These are phyloP conservation scores for Nowickia ferox DNA, from an alignment of 2,888 invertebrate species.

Conservation along the genomic window DNA sequence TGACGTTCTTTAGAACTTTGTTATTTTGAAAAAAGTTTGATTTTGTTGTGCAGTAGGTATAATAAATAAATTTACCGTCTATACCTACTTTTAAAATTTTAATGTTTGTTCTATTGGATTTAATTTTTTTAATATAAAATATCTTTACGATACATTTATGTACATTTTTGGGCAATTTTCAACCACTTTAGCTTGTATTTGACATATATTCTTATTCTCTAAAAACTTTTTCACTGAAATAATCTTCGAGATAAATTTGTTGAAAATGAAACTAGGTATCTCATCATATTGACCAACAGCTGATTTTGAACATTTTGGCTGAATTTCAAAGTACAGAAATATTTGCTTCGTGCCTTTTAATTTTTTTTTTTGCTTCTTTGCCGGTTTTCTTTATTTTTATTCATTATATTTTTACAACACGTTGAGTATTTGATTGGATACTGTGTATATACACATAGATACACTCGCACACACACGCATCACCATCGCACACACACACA, in stretches of 20 bases:
- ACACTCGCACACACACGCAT: neutral
- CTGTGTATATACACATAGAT: neutral
- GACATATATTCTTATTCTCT: neutral
- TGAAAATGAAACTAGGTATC: too few relatives aligned
- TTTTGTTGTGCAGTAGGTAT: too few relatives aligned
- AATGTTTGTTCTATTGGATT: too few relatives aligned
- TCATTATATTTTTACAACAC: slow-evolving; percentile 36
- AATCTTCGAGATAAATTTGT: neutral
- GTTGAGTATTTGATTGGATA: slow-evolving; percentile 47
- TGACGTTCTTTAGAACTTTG: too few relatives aligned
- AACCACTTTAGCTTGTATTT: neutral
- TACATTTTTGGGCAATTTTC: neutral
- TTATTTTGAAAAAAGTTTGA: too few relatives aligned
- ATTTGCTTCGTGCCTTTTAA: slow-evolving; percentile 26
- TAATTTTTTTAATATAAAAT: neutral
- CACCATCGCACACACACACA: neutral
- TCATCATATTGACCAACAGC: slow-evolving; percentile 22
- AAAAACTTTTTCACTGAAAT: neutral
- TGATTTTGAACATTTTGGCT: slow-evolving; percentile 46
- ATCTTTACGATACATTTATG: neutral
- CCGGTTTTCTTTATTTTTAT: slow-evolving; percentile 46
- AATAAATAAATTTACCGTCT: too few relatives aligned
- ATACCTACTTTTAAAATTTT: too few relatives aligned
- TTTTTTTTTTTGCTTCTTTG: slow-evolving; percentile 29
- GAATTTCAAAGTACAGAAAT: slow-evolving; percentile 14